A percentile compares a stretch with the other conserved stretches of the same genome.
Conservation (phyloP, 1,140 invertebrate species). For the Ectropis grisescens region DNA sequence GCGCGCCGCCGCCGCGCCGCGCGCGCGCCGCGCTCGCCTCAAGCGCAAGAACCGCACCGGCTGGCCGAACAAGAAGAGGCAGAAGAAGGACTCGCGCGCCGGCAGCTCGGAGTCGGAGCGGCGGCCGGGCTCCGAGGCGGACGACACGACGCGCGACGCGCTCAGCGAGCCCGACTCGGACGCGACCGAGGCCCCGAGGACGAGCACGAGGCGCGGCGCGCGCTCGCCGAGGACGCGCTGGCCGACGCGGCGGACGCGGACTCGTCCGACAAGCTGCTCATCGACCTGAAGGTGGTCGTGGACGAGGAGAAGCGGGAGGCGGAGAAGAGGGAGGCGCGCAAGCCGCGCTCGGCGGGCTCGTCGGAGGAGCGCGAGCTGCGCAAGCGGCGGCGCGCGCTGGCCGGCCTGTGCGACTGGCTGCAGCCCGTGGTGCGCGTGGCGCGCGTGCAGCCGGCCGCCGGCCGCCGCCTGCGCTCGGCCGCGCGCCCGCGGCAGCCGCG, state of each 20-base stretch:
- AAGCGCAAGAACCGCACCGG: slow-evolving; percentile 68
- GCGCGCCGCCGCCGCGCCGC: slow-evolving; percentile 21
- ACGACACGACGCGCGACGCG: slow-evolving; percentile 34
- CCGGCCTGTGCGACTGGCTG: slow-evolving; percentile 33
- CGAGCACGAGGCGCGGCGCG: too few species aligned
- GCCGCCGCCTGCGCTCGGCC: slow-evolving; percentile 41
- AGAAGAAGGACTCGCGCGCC: slow-evolving; percentile 34
- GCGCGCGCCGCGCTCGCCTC: slow-evolving; percentile 40
- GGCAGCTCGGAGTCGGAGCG: slow-evolving; percentile 36
- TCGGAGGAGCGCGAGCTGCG: slow-evolving; percentile 23
- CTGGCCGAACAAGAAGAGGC: slow-evolving; percentile 61
- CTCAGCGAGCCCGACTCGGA: slow-evolving; percentile 20
- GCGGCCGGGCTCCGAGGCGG: slow-evolving; percentile 40
- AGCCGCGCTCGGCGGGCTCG: slow-evolving; percentile 26
- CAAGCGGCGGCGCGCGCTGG: slow-evolving; percentile 25
- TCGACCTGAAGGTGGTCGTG: slow-evolving; percentile 12
- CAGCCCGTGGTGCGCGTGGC: slow-evolving; percentile 62
- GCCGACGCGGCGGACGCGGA: slow-evolving; percentile 12
- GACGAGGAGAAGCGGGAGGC: slow-evolving; percentile 11
- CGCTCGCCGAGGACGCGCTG: slow-evolving; percentile 13
- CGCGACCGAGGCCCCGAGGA: not conserved
- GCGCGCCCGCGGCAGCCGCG: slow-evolving; percentile 20
- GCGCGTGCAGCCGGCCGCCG: slow-evolving; percentile 41
- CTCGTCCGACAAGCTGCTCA: slow-evolving; percentile 12
- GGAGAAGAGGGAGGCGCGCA: slow-evolving; percentile 16